Evolutionary conservation across 2,888 invertebrate species (phyloP), one percentile per base, ranked within the genome.

Genomic region (Ophion slaviceki): DNA sequence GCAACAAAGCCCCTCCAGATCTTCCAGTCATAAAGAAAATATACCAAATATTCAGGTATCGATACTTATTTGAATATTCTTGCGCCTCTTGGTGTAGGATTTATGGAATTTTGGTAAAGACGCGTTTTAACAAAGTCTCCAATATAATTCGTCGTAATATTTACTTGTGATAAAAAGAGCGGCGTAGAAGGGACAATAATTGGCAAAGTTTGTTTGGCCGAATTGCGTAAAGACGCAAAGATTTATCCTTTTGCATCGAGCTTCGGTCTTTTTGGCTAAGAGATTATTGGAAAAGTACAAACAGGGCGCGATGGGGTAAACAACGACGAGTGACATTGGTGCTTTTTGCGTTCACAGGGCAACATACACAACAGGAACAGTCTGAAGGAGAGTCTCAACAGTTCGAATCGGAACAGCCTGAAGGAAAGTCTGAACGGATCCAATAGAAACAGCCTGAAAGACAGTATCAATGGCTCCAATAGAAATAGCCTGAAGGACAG

Each of bases 1-100:
- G 86, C 95, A 95, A 88, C 92, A 94, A 92, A 91, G 96, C 95
- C 90, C 96, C 95, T 94, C 95, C 95, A 91, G 96, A 94, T 93
- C 95, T 94, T 95, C 94, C 88, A 91, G 92, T 88, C 92, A 93
- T 82, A 93, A 93, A 88, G 93, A 93, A 88, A 93, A 93, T 79
- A 92, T 93, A 91, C 93, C 92, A 90, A 93, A 93, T 89, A 93
- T 93, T 87, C 94, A 93, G 90, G 93, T 93, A 87, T 80, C 64
- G 45, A 47, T 68, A 57, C 82, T 64, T 4, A 5, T 11, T 59
- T 47, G 14, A 64, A 61, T 53, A 2, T 17, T 61, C 53, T 24
- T 40, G 45, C 59, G 7, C 11, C 24, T 28, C 32, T 17, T 20
- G 28, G 24, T 47, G 28, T 1, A 66, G 7, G 57, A 74, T 45